These are phyloP conservation scores for Illadopsis cleaveri DNA, from an alignment of 2,113 vertebrate species.

Conservation along the genomic window DNA sequence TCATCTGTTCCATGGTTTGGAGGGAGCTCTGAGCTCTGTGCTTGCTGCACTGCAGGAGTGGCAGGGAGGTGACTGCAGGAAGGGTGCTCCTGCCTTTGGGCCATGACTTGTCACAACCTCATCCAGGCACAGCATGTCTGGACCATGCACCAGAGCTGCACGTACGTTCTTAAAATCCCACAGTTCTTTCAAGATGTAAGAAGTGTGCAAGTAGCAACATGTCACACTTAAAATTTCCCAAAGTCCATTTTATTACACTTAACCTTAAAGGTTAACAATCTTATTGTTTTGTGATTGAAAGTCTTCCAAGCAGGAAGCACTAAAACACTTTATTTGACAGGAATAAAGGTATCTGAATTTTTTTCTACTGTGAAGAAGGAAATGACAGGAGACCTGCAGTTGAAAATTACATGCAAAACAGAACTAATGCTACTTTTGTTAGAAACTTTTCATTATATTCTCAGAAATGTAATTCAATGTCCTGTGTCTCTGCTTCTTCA, in stretches of 20 bases:
- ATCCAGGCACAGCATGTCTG: not conserved
- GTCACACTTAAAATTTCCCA: not conserved
- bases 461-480: not conserved
- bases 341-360: not conserved
- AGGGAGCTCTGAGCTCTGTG: not conserved
- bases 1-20: not conserved
- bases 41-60: not conserved
- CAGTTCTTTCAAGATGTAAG: not conserved
- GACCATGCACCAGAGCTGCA: not conserved
- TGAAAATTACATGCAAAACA: not conserved
- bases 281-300: slow-evolving; percentile 36
- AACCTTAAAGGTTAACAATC: slow-evolving; percentile 38
- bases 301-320: slow-evolving; percentile 26
- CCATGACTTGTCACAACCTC: not conserved
- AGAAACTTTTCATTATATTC: not conserved
- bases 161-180: not conserved
- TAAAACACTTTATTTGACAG: not conserved
- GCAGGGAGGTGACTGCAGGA: not conserved
- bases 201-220: not conserved
- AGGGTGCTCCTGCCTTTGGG: not conserved
- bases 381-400: not conserved
- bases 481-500: not conserved
- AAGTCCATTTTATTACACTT: not conserved
- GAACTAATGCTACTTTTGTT: not conserved
- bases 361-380: not conserved